phyloP scores from a whole-genome alignment of 2,113 vertebrate genomes.

The Zapornia atra region DNA sequence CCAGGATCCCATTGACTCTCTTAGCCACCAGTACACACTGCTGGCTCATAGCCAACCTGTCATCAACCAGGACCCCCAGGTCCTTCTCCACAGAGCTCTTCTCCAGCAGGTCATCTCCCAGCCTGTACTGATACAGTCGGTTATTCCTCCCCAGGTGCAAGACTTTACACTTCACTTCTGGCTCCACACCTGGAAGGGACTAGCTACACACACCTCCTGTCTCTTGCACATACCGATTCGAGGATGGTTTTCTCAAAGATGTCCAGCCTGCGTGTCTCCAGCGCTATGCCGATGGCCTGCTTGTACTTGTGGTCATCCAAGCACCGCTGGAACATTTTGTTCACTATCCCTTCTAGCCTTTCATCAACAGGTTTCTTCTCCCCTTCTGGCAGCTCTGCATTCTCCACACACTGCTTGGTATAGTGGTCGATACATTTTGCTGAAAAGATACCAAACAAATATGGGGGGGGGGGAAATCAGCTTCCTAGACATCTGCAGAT shows the following conservation, averaged over 20 bases:
- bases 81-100: no score
- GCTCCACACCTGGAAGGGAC: not conserved
- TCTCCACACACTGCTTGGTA: conserved; percentile 96
- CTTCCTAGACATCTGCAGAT: not conserved
- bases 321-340: conserved; percentile 98
- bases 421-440: conserved; percentile 99
- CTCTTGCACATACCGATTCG: conserved; percentile 80
- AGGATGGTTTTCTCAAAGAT: conserved; percentile 97
- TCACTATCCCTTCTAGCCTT: conserved; percentile 95
- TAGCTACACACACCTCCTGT: not conserved
- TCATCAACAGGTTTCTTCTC: conserved; percentile 93
- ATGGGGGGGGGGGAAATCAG: not conserved
- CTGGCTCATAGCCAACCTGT: no score
- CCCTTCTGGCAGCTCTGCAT: conserved; percentile 91
- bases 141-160: no score
- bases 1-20: no score
- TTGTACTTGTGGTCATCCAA: conserved; percentile 98
- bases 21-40: no score
- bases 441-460: conserved; percentile 58
- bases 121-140: no score
- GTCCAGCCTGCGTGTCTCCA: conserved; percentile 94
- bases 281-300: conserved; percentile 94
- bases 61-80: no score
- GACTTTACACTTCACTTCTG: not conserved
- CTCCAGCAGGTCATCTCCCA: no score